Base-by-base conservation (phyloP, 2,113 vertebrate species). In the Cochlearius cochlearius region DNA sequence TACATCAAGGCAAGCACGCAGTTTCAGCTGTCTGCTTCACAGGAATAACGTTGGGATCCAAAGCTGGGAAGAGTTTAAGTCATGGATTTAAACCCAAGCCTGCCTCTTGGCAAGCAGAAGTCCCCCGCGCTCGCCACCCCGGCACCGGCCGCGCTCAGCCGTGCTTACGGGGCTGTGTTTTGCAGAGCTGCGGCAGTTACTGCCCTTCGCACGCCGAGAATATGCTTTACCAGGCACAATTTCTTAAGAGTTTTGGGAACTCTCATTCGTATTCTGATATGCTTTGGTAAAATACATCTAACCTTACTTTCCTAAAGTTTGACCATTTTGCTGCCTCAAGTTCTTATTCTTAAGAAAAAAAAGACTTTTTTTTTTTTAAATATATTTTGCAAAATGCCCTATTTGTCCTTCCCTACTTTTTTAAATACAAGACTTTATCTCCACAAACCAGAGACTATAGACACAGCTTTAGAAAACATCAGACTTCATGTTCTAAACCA, bases 211-310 rank as follows among this genome's bases (percentile, higher is more conserved):
- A 1, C n/a, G 18, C 26, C 10, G 10, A 38, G 45, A 34, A 38
- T 3, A 34, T 23, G 39, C 41, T 26, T 2, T 4, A 30, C 6
- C 2, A 25, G 29, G 14, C 23, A 2, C 0, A 4, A 9, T 63
- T 87, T 41, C 23, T 53, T 32, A 62, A 72, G 30, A 34, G 66
- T 18, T 67, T 62, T 38, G 52, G 58, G 50, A 78, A 29, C 21
- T 59, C 5, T 0, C 32, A 4, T 36, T 45, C 63, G 50, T 50
- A 25, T 50, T 34, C 64, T 4, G 36, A 87, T 45, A 52, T 23
- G 5, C 13, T 79, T 50, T n/a, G 29, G 52, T 59, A 30, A 79
- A 78, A 67, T 26, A 78, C 23, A 73, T 59, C 71, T 23, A 56
- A 8, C 39, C 50, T 72, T 6, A 60, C 59, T 29, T 76, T 55